Conservation (phyloP, 2,888 invertebrate species). For the Mythimna impura region DNA sequence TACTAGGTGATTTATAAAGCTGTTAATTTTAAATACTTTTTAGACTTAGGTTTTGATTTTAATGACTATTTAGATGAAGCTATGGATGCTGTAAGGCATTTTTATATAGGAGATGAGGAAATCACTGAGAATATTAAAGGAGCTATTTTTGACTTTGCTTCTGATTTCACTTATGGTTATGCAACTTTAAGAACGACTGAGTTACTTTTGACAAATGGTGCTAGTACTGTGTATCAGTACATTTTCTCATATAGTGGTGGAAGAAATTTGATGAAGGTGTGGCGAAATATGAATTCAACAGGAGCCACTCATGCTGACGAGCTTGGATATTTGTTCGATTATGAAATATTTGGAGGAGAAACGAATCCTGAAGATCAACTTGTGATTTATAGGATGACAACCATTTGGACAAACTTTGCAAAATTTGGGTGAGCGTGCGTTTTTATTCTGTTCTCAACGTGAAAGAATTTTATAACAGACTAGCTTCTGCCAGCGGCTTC, state of each 20-base stretch:
- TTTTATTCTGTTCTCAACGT: neutral
- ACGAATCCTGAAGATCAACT: conserved; percentile 52
- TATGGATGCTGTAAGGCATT: conserved; percentile 16
- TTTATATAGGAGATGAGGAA: conserved; percentile 50
- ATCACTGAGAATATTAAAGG: conserved; percentile 17
- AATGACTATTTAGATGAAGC: conserved; percentile 24
- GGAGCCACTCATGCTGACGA: conserved; percentile 59
- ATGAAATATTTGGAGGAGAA: conserved; percentile 14
- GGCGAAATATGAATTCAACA: conserved; percentile 2
- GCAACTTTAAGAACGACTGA: conserved; percentile 33
- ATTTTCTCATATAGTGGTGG: conserved; percentile 48
- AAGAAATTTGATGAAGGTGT: conserved; percentile 26
- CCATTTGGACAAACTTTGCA: conserved; percentile 66
- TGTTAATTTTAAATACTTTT: conserved; percentile 3
- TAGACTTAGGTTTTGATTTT: conserved; percentile 34
- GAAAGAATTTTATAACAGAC: too few species aligned
- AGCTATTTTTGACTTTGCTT: conserved; percentile 20
- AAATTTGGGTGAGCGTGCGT: conserved; percentile 34
- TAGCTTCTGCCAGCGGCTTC: too few species aligned
- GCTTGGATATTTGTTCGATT: conserved; percentile 57
- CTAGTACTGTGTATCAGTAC: conserved; percentile 34
- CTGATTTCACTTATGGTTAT: conserved; percentile 37
- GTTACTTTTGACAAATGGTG: conserved; percentile 24
- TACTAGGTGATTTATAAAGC: neutral
- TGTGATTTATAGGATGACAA: conserved; percentile 54